These are phyloP conservation scores for Anableps anableps DNA, from an alignment of 2,797 vertebrate species.

Conservation along the genomic window DNA sequence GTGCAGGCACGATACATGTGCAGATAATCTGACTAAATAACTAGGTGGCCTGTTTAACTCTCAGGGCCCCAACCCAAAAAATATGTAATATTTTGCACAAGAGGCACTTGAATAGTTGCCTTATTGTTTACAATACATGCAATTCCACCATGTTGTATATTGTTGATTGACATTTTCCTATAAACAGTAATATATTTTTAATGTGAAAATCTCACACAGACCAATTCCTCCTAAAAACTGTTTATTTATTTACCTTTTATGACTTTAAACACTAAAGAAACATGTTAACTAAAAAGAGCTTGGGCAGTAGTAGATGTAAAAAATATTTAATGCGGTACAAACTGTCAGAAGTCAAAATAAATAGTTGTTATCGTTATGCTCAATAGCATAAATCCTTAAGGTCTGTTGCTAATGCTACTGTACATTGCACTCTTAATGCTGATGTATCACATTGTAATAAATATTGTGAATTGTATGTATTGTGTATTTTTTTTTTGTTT, in stretches of 20 bases:
- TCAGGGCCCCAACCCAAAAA: no score
- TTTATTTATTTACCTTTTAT: not conserved
- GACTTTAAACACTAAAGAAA: not conserved
- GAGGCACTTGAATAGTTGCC: not conserved
- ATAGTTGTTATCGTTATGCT: not conserved
- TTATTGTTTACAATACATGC: no score
- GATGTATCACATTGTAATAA: no score
- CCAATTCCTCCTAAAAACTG: not conserved
- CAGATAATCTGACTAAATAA: not conserved
- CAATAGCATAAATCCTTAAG: not conserved
- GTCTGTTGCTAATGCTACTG: not conserved
- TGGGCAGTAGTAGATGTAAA: not conserved
- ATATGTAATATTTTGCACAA: not conserved
- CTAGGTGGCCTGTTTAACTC: not conserved
- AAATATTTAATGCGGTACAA: not conserved
- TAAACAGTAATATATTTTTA: not conserved
- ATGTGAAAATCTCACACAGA: not conserved
- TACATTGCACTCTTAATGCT: not conserved
- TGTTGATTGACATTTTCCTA: no score
- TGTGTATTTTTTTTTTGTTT: not conserved
- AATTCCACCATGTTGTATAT: not conserved
- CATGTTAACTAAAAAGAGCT: not conserved
- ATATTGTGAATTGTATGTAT: not conserved
- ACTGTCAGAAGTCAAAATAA: not conserved
- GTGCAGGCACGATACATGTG: not conserved